phyloP scores from a whole-genome alignment of 2,113 vertebrate genomes.

The Capricornis sumatraensis region DNA sequence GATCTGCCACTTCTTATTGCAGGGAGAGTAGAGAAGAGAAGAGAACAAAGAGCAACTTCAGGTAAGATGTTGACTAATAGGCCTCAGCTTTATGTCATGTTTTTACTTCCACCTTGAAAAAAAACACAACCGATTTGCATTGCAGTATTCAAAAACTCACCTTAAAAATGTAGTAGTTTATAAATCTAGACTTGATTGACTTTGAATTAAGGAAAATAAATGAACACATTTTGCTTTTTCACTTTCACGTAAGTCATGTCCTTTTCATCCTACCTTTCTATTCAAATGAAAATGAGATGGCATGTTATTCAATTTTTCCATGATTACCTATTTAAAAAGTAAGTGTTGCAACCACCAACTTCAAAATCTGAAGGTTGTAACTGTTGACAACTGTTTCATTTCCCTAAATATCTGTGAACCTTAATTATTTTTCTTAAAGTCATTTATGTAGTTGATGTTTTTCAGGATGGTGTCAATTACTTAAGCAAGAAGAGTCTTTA shows the following conservation, averaged over 20 bases:
- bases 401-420: not conserved
- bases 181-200: not conserved
- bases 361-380: not conserved
- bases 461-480: not conserved
- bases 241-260: not conserved
- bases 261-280: not conserved
- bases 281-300: not conserved
- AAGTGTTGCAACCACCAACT: not conserved
- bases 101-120: not conserved
- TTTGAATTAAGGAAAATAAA: slow-evolving; percentile 38
- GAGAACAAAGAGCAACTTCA: slow-evolving; percentile 35
- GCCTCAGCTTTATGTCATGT: not conserved
- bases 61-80: slow-evolving; percentile 45
- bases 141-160: not conserved
- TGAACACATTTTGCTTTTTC: not conserved
- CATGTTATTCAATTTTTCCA: not conserved
- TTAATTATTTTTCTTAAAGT: not conserved
- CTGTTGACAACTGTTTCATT: not conserved
- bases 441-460: not conserved
- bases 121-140: not conserved
- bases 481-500: not conserved
- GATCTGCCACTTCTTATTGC: slow-evolving; percentile 50
- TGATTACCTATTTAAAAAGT: slow-evolving; percentile 9
- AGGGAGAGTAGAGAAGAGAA: slow-evolving; percentile 59
- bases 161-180: not conserved